Conservation (phyloP, 2,113 vertebrate genomes). For the Puffinus mauretanicus region DNA sequence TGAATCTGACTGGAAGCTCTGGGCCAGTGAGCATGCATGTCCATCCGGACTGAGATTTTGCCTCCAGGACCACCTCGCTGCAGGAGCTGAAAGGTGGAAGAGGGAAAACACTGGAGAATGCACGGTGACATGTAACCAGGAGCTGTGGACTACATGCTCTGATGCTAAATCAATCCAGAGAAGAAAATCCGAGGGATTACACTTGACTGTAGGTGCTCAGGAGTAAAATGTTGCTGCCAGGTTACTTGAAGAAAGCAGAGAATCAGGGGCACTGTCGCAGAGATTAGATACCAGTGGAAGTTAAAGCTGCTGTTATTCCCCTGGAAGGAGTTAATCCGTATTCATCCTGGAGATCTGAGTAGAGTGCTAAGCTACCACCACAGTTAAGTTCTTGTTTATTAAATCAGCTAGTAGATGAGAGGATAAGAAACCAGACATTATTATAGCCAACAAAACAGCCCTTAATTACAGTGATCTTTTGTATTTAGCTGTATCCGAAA, state of each 20-base stretch:
- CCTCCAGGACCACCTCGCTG: neutral
- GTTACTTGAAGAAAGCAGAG: neutral
- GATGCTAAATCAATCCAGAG: neutral
- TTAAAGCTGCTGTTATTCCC: neutral
- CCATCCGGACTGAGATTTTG: neutral
- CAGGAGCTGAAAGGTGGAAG: neutral
- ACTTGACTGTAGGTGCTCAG: neutral
- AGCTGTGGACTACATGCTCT: neutral
- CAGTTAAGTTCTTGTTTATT: neutral
- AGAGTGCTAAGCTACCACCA: neutral
- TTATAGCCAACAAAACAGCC: neutral
- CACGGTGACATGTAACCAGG: fast-evolving
- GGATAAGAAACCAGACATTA: neutral
- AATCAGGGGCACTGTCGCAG: neutral
- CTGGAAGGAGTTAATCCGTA: neutral
- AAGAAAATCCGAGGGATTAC: neutral
- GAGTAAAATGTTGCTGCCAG: neutral
- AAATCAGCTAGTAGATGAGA: neutral
- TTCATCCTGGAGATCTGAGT: neutral
- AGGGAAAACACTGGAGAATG: fast-evolving
- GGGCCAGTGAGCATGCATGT: fast-evolving
- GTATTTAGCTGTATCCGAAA: neutral
- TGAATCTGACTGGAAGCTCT: neutral
- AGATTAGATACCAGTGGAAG: neutral
- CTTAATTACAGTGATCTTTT: neutral